Conservation (phyloP, 1,140 invertebrate species). For the Drosophila arizonae region DNA sequence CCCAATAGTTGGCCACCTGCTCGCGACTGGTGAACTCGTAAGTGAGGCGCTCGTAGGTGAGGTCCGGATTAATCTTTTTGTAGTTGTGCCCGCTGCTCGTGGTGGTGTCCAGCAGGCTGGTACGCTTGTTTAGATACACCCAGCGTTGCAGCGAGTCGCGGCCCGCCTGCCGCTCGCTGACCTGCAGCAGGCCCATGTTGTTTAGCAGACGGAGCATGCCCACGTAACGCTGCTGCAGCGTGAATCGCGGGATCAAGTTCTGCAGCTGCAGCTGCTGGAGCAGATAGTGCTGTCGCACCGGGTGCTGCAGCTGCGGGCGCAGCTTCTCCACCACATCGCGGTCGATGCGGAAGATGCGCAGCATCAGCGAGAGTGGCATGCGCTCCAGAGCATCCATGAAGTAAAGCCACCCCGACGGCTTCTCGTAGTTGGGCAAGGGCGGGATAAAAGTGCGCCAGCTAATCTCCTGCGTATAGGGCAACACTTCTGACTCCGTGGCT, state of each 20-base stretch:
- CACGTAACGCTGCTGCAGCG: conserved; percentile 87
- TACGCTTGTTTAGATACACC: conserved; percentile 87
- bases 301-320: conserved; percentile 86
- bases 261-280: conserved; percentile 83
- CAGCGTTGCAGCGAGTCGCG: conserved; percentile 87
- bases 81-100: conserved; percentile 85
- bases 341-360: conserved; percentile 87
- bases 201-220: conserved; percentile 85
- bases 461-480: conserved; percentile 84
- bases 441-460: conserved; percentile 91
- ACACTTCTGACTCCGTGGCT: conserved; percentile 73
- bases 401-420: conserved; percentile 88
- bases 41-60: conserved; percentile 84
- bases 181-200: conserved; percentile 88
- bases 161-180: conserved; percentile 84
- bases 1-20: conserved; percentile 89
- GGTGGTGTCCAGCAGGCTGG: conserved; percentile 88
- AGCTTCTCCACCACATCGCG: conserved; percentile 85
- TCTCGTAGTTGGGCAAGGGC: conserved; percentile 87
- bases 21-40: conserved; percentile 85
- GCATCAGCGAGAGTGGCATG: conserved; percentile 89
- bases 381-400: conserved; percentile 89
- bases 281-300: conserved; percentile 87
- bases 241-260: conserved; percentile 49
- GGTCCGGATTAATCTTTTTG: conserved; percentile 85